Conservation (phyloP, 2,797 vertebrate genomes). For the Microctenopoma lineatum region DNA sequence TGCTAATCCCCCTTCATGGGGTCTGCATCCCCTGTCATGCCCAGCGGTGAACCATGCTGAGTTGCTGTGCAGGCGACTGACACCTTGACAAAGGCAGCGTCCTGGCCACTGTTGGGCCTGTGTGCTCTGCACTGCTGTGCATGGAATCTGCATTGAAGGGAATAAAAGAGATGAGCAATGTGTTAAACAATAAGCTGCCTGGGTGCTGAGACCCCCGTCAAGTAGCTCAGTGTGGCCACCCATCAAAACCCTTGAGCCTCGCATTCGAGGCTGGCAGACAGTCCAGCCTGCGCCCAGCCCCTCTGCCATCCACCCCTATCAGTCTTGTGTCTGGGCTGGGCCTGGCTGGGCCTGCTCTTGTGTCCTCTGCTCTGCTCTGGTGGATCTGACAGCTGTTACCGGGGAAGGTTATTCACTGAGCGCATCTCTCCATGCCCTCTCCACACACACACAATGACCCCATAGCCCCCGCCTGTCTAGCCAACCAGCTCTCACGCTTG, state of each 20-base stretch:
- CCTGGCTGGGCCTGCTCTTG: constrained; percentile 59
- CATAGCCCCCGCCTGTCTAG: constrained; percentile 65
- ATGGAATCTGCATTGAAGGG: constrained; percentile 83
- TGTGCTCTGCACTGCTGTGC: constrained; percentile 82
- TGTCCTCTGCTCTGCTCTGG: constrained; percentile 72
- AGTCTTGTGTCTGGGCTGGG: constrained; percentile 58
- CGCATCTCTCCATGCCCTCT: constrained; percentile 64
- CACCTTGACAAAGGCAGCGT: constrained; percentile 84
- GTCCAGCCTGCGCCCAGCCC: constrained; percentile 46
- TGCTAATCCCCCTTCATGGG: constrained; percentile 88
- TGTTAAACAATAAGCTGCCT: constrained; percentile 80
- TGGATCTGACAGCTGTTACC: constrained; percentile 82
- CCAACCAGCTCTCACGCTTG: constrained; percentile 62
- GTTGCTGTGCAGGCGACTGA: constrained; percentile 80
- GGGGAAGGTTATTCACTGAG: constrained; percentile 75
- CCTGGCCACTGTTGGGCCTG: constrained; percentile 69
- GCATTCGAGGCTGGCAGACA: constrained; percentile 55
- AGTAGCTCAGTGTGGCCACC: constrained; percentile 82
- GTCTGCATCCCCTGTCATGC: constrained; percentile 85
- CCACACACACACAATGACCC: constrained; percentile 76
- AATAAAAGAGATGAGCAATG: constrained; percentile 81
- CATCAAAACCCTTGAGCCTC: constrained; percentile 75
- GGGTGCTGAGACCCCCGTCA: constrained; percentile 79
- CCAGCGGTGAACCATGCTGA: constrained; percentile 81
- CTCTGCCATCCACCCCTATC: constrained; percentile 50